A percentile compares a stretch with the other conserved stretches of the same genome.
Evolutionary conservation across 2,888 invertebrate species (phyloP).

Genomic region (Trilocha varians): DNA sequence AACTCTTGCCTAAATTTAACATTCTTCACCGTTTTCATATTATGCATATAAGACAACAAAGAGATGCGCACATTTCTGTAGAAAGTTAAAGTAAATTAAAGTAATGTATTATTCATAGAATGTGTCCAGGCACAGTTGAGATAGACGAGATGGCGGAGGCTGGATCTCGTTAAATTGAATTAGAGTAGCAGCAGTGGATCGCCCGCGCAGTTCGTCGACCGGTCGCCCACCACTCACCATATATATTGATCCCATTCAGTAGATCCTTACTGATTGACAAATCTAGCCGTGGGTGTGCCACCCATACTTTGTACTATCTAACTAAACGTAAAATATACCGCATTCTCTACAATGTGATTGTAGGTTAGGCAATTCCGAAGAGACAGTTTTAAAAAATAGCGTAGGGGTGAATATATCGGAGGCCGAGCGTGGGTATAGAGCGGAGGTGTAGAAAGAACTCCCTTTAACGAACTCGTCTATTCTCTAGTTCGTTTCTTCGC

Average conservation of each 20-base stretch:
- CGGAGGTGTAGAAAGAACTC: slow-evolving; percentile 30
- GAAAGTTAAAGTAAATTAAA: not conserved
- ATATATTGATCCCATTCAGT: slow-evolving; percentile 63
- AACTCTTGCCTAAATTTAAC: no score
- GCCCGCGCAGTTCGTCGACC: slow-evolving; percentile 73
- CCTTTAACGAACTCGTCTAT: slow-evolving; percentile 17
- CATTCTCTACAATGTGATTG: slow-evolving; percentile 5
- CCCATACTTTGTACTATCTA: slow-evolving; percentile 25
- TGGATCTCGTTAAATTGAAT: slow-evolving; percentile 67
- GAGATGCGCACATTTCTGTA: no score
- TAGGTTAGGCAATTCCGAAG: not conserved
- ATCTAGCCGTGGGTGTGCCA: slow-evolving; percentile 53
- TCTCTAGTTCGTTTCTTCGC: slow-evolving; percentile 15
- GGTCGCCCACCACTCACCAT: slow-evolving; percentile 62
- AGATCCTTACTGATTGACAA: slow-evolving; percentile 67
- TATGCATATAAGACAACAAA: not conserved
- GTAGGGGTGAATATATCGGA: slow-evolving; percentile 12
- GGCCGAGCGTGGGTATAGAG: slow-evolving; percentile 28
- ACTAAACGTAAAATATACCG: slow-evolving; percentile 8
- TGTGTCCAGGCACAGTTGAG: slow-evolving; percentile 29
- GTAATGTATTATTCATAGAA: not conserved
- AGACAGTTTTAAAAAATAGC: slow-evolving; percentile 1
- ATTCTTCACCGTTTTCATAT: no score
- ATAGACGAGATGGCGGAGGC: slow-evolving; percentile 42
- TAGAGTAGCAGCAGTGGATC: slow-evolving; percentile 57